A percentile compares a stretch with the other conserved stretches of the same genome.
Conservation (phyloP, 2,888 invertebrate genomes). For the Leptinotarsa juncta region DNA sequence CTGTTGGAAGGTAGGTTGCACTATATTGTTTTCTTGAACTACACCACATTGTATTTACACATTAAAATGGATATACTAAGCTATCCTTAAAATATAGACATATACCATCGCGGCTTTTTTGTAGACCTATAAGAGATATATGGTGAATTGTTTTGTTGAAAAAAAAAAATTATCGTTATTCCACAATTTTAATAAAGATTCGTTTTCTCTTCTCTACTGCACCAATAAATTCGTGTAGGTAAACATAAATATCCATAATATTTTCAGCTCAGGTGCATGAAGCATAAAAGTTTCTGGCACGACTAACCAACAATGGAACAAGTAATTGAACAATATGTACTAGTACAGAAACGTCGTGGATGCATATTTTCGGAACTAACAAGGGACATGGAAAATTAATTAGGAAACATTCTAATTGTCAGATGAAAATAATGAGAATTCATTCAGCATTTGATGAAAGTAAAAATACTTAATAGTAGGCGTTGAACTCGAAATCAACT, state of each 20-base stretch:
- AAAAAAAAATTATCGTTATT: no score
- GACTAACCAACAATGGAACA: neutral
- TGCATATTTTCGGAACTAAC: neutral
- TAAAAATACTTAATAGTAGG: neutral
- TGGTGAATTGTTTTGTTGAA: no score
- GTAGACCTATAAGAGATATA: no score
- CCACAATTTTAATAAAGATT: no score
- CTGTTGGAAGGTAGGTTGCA: no score
- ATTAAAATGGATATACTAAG: no score
- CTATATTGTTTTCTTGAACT: no score
- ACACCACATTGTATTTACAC: no score
- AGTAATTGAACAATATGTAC: neutral
- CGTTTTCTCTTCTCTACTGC: neutral
- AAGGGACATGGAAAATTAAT: neutral
- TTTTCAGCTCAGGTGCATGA: constrained; percentile 1
- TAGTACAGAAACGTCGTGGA: neutral
- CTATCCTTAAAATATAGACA: no score
- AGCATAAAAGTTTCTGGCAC: neutral
- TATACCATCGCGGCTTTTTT: no score
- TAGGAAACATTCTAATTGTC: neutral
- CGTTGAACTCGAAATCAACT: neutral
- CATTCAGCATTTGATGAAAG: neutral
- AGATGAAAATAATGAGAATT: neutral
- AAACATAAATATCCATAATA: neutral
- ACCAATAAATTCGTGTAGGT: neutral